Conservation (phyloP, 2,113 vertebrate species). For the Baryphthengus martii region DNA sequence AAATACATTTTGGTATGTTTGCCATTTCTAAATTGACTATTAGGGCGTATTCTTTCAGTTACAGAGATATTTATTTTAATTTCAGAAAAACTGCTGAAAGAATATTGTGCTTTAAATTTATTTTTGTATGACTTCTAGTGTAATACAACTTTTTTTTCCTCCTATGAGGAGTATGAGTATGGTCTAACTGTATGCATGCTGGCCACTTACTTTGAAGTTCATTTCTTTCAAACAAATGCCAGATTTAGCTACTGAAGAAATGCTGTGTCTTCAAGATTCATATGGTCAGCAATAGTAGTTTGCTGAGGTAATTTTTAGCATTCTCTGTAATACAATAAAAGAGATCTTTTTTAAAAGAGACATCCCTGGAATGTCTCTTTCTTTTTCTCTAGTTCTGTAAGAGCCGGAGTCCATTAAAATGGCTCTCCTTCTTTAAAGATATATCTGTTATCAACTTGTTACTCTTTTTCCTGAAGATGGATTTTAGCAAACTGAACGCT, state of each 20-base stretch:
- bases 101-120: background rate
- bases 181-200: background rate
- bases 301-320: background rate
- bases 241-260: background rate
- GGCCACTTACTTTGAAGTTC: background rate
- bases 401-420: background rate
- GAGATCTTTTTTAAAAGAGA: background rate
- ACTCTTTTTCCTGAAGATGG: background rate
- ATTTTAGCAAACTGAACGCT: background rate
- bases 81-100: background rate
- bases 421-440: background rate
- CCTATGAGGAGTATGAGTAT: rapidly evolving
- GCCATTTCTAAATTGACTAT: background rate
- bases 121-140: background rate
- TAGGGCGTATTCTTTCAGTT: background rate
- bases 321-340: background rate
- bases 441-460: background rate
- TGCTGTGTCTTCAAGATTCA: background rate
- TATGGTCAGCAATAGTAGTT: background rate
- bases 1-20: background rate
- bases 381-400: background rate
- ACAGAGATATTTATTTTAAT: background rate
- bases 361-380: background rate
- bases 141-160: background rate
- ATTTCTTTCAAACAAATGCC: background rate